Conservation (phyloP, 2,113 vertebrate species). For the Azemiops feae region DNA sequence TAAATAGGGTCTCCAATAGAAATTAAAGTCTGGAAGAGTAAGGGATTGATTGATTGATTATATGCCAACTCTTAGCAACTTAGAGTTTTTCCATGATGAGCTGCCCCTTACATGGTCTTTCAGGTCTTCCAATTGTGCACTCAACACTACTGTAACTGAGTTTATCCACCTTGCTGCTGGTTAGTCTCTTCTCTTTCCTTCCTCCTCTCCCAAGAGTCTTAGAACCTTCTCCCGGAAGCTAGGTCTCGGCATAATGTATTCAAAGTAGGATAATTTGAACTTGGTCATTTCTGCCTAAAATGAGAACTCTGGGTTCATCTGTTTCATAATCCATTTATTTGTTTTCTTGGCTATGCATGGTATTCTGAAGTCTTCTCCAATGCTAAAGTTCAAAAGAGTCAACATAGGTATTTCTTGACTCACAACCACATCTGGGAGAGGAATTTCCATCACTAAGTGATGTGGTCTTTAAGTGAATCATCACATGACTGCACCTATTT, state of each 20-base stretch:
- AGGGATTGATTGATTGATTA: not conserved
- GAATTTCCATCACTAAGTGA: too few relatives aligned
- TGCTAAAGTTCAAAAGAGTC: too few relatives aligned
- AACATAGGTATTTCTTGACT: too few relatives aligned
- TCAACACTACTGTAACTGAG: not conserved
- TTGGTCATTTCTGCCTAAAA: not conserved
- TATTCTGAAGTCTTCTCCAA: too few relatives aligned
- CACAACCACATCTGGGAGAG: too few relatives aligned
- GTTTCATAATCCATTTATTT: not conserved
- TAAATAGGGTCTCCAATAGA: too few relatives aligned
- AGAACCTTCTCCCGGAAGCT: not conserved
- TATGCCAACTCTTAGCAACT: not conserved
- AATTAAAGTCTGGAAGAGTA: too few relatives aligned
- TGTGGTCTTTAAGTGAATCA: too few relatives aligned
- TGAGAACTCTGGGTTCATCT: not conserved
- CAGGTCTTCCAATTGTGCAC: not conserved
- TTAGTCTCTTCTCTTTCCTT: not conserved
- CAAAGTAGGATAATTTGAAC: not conserved
- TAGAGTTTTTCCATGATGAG: not conserved
- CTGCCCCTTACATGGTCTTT: not conserved
- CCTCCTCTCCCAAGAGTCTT: not conserved
- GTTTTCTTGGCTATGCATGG: too few relatives aligned
- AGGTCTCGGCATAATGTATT: not conserved
- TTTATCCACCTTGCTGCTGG: not conserved
- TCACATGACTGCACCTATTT: too few relatives aligned